Percentiles rank a stretch among this genome's conserved stretches.
Evolutionary conservation across 1,140 invertebrate species (phyloP).

Genomic region (Bombus cullumanus): DNA sequence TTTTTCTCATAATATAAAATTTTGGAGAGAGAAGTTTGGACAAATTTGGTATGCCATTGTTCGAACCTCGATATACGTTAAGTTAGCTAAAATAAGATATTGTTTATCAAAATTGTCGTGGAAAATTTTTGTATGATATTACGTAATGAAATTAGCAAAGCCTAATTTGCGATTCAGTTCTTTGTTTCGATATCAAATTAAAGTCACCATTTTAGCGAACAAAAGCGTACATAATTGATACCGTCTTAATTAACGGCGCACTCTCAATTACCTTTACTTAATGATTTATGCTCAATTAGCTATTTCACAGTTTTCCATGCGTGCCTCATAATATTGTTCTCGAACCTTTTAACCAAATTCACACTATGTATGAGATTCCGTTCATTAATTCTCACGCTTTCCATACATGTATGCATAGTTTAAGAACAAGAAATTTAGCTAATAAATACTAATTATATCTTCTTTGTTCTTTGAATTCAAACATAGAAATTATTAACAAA

Average conservation of each 20-base stretch:
- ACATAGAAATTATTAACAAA: not conserved
- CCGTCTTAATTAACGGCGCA: slow-evolving; percentile 6
- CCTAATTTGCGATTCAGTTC: not conserved
- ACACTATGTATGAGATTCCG: not conserved
- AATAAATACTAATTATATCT: not conserved
- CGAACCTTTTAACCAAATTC: slow-evolving; percentile 14
- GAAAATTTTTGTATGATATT: not conserved
- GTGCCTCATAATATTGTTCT: not conserved
- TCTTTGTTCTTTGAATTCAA: too few relatives aligned
- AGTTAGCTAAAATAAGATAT: not conserved
- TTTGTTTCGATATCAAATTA: not conserved
- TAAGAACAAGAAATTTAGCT: not conserved
- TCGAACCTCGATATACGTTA: not conserved
- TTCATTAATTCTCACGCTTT: slow-evolving; percentile 25
- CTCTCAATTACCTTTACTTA: slow-evolving; percentile 12
- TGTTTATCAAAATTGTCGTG: not conserved
- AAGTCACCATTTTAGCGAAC: not conserved
- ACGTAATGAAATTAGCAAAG: not conserved
- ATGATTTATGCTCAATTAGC: not conserved
- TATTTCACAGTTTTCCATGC: not conserved
- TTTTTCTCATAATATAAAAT: not conserved
- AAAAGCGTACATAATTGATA: not conserved
- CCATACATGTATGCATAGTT: not conserved
- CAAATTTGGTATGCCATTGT: not conserved
- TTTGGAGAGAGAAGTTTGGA: not conserved